Evolutionary conservation across 2,113 vertebrate species (phyloP).

Genomic region (Todiramphus chloris): DNA sequence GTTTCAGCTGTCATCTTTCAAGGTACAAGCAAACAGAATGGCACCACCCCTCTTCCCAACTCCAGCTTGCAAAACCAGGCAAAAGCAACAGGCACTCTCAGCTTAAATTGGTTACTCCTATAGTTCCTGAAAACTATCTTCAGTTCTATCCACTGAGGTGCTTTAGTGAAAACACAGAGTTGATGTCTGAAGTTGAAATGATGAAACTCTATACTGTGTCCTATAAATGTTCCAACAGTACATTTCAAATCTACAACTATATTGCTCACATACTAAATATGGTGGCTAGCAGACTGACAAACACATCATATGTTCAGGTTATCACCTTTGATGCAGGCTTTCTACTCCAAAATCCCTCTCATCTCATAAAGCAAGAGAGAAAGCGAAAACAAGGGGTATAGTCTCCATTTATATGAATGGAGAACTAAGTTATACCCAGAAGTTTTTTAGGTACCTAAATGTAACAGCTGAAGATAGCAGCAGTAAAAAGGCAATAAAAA

Average conservation of each 20-base stretch:
- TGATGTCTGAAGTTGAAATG: neutral
- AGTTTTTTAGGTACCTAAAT: neutral
- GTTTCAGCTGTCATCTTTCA: neutral
- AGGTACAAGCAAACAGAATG: neutral
- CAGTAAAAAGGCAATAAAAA: neutral
- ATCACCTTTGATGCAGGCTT: neutral
- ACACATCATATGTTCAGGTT: neutral
- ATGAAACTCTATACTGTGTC: neutral
- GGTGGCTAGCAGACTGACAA: neutral
- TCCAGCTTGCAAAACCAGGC: neutral
- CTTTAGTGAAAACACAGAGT: neutral
- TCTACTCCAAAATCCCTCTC: neutral
- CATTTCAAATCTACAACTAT: neutral
- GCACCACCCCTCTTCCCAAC: neutral
- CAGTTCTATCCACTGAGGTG: neutral
- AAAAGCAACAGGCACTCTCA: neutral
- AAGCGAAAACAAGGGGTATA: neutral
- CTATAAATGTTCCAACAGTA: neutral
- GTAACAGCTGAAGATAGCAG: neutral
- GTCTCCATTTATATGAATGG: neutral
- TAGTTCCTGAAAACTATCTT: neutral
- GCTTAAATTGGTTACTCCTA: neutral
- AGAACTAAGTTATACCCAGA: neutral
- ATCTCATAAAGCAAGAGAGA: neutral
- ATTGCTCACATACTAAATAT: neutral